phyloP scores from a whole-genome alignment of 2,113 vertebrate species.

The Sminthopsis crassicaudata region DNA sequence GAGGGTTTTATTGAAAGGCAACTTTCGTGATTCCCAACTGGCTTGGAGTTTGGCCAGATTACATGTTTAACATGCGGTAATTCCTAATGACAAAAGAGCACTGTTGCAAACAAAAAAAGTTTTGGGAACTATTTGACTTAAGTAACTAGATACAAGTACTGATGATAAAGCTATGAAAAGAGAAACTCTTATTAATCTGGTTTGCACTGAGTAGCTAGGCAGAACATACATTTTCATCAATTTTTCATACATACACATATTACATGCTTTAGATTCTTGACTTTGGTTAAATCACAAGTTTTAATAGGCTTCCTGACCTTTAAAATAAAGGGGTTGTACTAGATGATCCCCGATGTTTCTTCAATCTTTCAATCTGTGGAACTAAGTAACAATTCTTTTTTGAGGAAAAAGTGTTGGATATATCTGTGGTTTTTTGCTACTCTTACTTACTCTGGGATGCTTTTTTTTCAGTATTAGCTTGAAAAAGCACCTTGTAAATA shows the following conservation, averaged over 20 bases:
- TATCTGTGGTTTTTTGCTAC: not conserved
- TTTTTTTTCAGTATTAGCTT: constrained; percentile 53
- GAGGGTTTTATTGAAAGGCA: not conserved
- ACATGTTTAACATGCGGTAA: not conserved
- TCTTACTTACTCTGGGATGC: accelerated
- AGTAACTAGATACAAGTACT: not conserved
- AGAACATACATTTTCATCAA: not conserved
- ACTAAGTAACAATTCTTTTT: not conserved
- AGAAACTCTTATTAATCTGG: not conserved
- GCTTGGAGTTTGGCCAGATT: not conserved
- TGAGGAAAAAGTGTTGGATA: not conserved
- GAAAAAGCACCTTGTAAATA: accelerated
- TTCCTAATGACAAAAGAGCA: not conserved
- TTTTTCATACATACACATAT: not conserved
- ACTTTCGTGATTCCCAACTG: not conserved
- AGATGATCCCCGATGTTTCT: not conserved
- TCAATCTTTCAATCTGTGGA: not conserved
- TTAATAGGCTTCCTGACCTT: not conserved
- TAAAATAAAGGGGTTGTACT: not conserved
- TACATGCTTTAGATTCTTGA: not conserved
- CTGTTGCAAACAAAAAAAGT: not conserved
- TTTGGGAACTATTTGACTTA: not conserved
- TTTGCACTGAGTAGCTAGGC: not conserved
- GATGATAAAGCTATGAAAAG: not conserved
- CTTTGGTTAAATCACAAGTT: not conserved